These are phyloP conservation scores for Todiramphus saurophagus DNA, from an alignment of 2,113 vertebrate genomes.

Conservation along the genomic window DNA sequence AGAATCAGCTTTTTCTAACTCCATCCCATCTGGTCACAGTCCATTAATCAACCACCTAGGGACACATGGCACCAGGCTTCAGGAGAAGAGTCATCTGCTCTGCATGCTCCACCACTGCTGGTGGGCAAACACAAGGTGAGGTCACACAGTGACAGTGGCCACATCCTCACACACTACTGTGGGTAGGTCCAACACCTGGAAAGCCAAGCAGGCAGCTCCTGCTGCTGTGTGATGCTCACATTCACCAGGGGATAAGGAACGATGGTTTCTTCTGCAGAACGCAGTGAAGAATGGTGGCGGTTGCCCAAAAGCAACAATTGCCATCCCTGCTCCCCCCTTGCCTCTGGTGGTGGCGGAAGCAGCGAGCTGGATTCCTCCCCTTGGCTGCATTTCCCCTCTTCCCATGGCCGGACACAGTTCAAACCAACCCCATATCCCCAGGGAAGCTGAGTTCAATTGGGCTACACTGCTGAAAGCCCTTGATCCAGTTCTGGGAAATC, in stretches of 20 bases:
- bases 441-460: conserved; percentile 20
- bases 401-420: conserved; percentile 38
- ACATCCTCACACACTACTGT: background rate
- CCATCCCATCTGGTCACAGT: background rate
- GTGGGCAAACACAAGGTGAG: background rate
- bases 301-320: background rate
- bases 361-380: background rate
- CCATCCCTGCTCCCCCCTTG: background rate
- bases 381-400: background rate
- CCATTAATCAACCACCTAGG: background rate
- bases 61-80: background rate
- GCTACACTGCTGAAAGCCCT: conserved; percentile 54
- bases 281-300: background rate
- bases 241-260: fast-evolving
- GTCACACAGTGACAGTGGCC: background rate
- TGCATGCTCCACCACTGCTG: background rate
- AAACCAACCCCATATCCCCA: background rate
- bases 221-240: background rate
- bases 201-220: background rate
- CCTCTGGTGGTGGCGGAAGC: conserved; percentile 2
- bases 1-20: background rate
- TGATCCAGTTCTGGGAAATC: conserved; percentile 61
- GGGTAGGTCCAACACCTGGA: background rate
- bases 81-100: background rate
- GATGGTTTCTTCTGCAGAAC: background rate